Evolutionary conservation across 2,113 vertebrate genomes (phyloP).

Genomic region (Orientallactaga bullata): DNA sequence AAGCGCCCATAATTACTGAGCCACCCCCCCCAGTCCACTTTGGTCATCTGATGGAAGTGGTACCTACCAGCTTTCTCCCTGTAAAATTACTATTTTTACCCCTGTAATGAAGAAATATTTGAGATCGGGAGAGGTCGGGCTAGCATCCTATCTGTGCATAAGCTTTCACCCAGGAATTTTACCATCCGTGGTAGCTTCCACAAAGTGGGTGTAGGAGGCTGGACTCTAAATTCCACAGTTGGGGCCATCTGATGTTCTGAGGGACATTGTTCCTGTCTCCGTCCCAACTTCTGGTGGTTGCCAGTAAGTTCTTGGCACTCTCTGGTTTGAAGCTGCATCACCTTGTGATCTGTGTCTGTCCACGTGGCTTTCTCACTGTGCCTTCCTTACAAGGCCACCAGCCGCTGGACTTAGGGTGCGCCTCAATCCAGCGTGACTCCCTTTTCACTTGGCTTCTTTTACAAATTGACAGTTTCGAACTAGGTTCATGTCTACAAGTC

Average conservation of each 20-base stretch:
- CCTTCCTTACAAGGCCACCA: not conserved
- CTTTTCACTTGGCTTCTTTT: not conserved
- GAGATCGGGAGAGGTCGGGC: not conserved
- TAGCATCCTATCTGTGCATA: not conserved
- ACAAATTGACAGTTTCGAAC: not conserved
- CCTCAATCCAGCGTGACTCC: not conserved
- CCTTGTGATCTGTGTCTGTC: not conserved
- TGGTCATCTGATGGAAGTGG: not conserved
- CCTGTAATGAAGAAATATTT: not conserved
- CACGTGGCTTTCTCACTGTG: not conserved
- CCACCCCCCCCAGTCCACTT: rapidly evolving
- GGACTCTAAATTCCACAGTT: rapidly evolving
- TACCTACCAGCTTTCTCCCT: not conserved
- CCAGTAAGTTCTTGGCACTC: not conserved
- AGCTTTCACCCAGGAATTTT: not conserved
- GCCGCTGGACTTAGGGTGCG: not conserved
- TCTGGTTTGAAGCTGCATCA: not conserved
- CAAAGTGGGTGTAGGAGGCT: not conserved
- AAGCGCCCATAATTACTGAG: too few species aligned
- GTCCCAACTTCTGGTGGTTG: not conserved
- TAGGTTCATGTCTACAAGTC: not conserved
- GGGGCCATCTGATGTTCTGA: not conserved
- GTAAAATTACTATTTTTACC: not conserved
- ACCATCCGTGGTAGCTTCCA: not conserved
- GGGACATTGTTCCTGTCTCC: not conserved